phyloP scores from a whole-genome alignment of 2,888 invertebrate species.

The Psococerastis gibbosa region DNA sequence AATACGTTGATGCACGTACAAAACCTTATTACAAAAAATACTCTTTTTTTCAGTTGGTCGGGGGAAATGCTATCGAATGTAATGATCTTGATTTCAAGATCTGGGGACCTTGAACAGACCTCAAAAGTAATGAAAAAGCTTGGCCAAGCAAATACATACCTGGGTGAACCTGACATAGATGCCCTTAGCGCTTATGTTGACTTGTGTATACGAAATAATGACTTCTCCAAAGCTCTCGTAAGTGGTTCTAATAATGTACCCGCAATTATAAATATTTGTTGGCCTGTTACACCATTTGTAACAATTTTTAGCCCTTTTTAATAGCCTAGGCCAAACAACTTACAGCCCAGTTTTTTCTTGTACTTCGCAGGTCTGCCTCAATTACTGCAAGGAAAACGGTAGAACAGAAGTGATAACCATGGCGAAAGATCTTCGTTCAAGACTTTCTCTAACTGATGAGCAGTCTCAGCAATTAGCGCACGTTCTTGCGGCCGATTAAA shows the following conservation, averaged over 20 bases:
- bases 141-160: conserved; percentile 30
- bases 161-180: conserved; percentile 34
- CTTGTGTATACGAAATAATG: conserved; percentile 32
- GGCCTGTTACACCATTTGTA: too few relatives aligned
- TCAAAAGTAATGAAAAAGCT: conserved; percentile 32
- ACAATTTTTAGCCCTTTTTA: too few relatives aligned
- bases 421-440: conserved; percentile 22
- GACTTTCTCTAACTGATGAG: conserved; percentile 14
- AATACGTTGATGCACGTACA: too few relatives aligned
- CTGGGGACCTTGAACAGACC: conserved; percentile 33
- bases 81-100: conserved; percentile 29
- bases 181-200: conserved; percentile 33
- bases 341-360: too few relatives aligned
- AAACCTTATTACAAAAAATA: too few relatives aligned
- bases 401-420: conserved; percentile 29
- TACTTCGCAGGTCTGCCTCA: conserved; percentile 31
- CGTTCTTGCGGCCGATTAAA: too few relatives aligned
- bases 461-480: conserved; percentile 12
- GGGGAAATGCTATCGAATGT: conserved; percentile 41
- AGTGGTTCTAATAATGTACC: conserved; percentile 20
- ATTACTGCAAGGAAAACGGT: conserved; percentile 37
- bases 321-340: too few relatives aligned
- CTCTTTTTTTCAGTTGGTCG: conserved; percentile 34
- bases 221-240: conserved; percentile 33
- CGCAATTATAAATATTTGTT: too few relatives aligned